phyloP scores from a whole-genome alignment of 2,888 invertebrate species.

The Allacma fusca region DNA sequence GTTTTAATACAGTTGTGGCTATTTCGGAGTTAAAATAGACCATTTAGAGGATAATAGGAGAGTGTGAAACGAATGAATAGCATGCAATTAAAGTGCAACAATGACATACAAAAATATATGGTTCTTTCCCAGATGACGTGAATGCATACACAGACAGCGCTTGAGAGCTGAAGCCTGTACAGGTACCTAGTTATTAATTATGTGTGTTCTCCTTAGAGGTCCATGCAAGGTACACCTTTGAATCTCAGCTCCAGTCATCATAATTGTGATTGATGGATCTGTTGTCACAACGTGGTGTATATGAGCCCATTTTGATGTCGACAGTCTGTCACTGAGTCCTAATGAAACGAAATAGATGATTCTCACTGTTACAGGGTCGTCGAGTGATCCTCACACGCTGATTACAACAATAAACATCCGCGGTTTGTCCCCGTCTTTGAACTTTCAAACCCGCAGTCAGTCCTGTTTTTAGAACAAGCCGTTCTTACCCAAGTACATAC shows the following conservation, averaged over 20 bases:
- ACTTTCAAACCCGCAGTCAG: background rate
- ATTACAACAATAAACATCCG: slow-evolving; percentile 19
- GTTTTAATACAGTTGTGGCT: background rate
- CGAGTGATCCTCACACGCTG: slow-evolving; percentile 19
- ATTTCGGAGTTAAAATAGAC: slow-evolving; percentile 24
- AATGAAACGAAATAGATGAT: slow-evolving; percentile 45
- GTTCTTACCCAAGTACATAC: background rate
- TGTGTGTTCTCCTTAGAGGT: background rate
- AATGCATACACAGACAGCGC: background rate
- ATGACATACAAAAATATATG: slow-evolving; percentile 33
- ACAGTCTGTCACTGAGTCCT: slow-evolving; percentile 37
- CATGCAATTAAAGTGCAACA: slow-evolving; percentile 42
- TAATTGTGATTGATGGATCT: slow-evolving; percentile 54
- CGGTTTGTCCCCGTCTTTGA: slow-evolving; percentile 20
- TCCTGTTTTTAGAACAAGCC: background rate
- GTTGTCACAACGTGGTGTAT: slow-evolving; percentile 31
- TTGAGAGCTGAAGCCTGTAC: background rate
- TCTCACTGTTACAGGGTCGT: slow-evolving; percentile 33
- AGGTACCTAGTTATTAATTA: slow-evolving; percentile 16
- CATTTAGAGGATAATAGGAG: slow-evolving; percentile 36
- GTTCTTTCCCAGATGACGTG: slow-evolving; percentile 16
- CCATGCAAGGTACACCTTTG: slow-evolving; percentile 16
- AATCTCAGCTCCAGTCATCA: slow-evolving; percentile 43
- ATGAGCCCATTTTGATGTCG: slow-evolving; percentile 40
- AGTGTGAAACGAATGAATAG: slow-evolving; percentile 40